phyloP scores from a whole-genome alignment of 2,888 invertebrate species.

The Trichogramma dendrolimi region DNA sequence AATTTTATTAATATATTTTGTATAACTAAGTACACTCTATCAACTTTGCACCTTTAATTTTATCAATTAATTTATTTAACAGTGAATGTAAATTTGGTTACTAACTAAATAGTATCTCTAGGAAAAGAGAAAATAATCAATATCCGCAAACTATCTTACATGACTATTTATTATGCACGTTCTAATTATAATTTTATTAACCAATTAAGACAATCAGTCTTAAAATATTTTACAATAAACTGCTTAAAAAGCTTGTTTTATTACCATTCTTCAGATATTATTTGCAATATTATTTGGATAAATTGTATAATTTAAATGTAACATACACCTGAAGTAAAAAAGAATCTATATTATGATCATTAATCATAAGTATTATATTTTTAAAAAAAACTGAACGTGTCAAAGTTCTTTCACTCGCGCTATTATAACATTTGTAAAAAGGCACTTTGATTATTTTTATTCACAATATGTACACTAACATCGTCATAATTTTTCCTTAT shows the following conservation, averaged over 20 bases:
- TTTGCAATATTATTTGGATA: too few relatives aligned
- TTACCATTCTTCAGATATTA: too few relatives aligned
- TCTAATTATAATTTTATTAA: slow-evolving; percentile 10
- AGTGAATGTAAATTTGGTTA: slow-evolving; percentile 15
- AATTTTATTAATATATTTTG: slow-evolving; percentile 1
- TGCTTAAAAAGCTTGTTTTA: too few relatives aligned
- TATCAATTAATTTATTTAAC: slow-evolving; percentile 12
- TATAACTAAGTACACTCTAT: too few relatives aligned
- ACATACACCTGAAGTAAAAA: too few relatives aligned
- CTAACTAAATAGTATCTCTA: slow-evolving; percentile 8
- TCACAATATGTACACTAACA: slow-evolving; percentile 29
- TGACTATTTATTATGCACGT: slow-evolving; percentile 6
- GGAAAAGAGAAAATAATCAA: slow-evolving; percentile 6
- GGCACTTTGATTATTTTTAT: slow-evolving; percentile 31
- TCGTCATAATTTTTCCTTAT: slow-evolving; percentile 20
- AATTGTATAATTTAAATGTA: too few relatives aligned
- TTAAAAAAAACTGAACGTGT: neutral
- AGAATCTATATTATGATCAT: too few relatives aligned
- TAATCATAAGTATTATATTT: too few relatives aligned
- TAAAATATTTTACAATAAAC: neutral
- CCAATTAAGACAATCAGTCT: slow-evolving; percentile 24
- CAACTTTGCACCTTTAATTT: too few relatives aligned
- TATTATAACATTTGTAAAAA: slow-evolving; percentile 25
- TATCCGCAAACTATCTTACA: slow-evolving; percentile 6
- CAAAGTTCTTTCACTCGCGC: slow-evolving; percentile 11